Conservation (phyloP, 2,888 invertebrate species). For the Notodonta ziczac region DNA sequence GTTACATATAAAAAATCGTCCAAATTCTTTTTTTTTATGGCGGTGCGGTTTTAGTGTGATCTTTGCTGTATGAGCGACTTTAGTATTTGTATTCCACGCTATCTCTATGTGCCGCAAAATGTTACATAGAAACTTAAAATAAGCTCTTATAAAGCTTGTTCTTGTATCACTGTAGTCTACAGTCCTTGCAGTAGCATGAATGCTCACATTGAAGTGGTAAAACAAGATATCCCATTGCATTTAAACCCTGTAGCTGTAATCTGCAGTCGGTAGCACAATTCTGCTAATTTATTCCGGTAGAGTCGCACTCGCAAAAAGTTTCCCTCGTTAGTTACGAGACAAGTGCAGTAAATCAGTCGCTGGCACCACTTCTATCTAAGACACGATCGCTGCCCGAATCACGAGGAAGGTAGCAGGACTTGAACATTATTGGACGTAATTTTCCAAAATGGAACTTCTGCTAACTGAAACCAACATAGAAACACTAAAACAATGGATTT, state of each 20-base stretch:
- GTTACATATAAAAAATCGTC: no score
- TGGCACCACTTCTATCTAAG: conserved; percentile 61
- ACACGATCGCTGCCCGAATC: conserved; percentile 71
- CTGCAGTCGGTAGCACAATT: conserved; percentile 46
- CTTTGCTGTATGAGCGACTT: background rate
- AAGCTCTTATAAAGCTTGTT: no score
- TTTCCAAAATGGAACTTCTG: no score
- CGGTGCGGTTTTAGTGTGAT: no score
- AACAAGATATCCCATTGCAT: background rate
- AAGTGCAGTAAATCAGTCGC: conserved; percentile 72
- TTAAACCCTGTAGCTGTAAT: background rate
- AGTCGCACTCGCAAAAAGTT: conserved; percentile 69
- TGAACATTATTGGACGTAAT: background rate
- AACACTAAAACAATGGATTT: no score
- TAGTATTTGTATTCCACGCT: background rate
- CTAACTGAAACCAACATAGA: no score
- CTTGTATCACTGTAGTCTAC: no score
- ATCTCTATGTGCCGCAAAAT: no score
- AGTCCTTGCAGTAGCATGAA: background rate
- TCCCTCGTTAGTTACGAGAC: conserved; percentile 72
- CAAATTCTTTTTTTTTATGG: no score
- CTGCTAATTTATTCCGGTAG: conserved; percentile 68
- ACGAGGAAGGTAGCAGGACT: conserved; percentile 41
- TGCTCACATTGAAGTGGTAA: background rate
- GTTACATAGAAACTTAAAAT: no score